These are phyloP conservation scores for Leptura quadrifasciata DNA, from an alignment of 2,888 invertebrate species.

Conservation along the genomic window DNA sequence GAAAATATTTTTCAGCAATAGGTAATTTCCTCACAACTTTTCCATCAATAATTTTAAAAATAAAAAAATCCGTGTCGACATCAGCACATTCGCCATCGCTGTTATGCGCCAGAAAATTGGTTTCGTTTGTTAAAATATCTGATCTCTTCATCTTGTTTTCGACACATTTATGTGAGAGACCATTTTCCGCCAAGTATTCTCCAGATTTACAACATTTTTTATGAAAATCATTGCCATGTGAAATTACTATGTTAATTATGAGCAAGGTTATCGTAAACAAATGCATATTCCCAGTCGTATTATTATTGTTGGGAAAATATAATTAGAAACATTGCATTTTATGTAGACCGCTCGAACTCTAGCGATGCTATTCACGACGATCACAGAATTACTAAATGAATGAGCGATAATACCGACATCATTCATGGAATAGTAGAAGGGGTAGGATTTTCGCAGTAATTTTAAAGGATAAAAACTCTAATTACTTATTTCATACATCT, in stretches of 20 bases:
- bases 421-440: conserved; percentile 1
- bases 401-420: background rate
- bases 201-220: conserved; percentile 26
- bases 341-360: background rate
- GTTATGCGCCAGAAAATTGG: conserved; percentile 26
- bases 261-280: conserved; percentile 1
- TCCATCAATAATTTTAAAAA: conserved; percentile 30
- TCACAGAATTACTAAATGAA: conserved; percentile 10
- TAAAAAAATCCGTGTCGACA: conserved; percentile 31
- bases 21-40: background rate
- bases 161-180: conserved; percentile 25
- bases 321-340: conserved; percentile 12
- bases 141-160: conserved; percentile 36
- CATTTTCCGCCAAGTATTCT: conserved; percentile 2
- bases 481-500: background rate
- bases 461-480: background rate
- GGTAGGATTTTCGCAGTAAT: conserved; percentile 10
- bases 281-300: conserved; percentile 1
- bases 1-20: conserved; percentile 48
- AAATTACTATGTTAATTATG: background rate
- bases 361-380: background rate
- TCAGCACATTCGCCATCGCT: conserved; percentile 43
- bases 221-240: conserved; percentile 1
- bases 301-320: background rate
- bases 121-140: conserved; percentile 42